phyloP scores from a whole-genome alignment of 1,140 invertebrate species.

The Rhyzopertha dominica region DNA sequence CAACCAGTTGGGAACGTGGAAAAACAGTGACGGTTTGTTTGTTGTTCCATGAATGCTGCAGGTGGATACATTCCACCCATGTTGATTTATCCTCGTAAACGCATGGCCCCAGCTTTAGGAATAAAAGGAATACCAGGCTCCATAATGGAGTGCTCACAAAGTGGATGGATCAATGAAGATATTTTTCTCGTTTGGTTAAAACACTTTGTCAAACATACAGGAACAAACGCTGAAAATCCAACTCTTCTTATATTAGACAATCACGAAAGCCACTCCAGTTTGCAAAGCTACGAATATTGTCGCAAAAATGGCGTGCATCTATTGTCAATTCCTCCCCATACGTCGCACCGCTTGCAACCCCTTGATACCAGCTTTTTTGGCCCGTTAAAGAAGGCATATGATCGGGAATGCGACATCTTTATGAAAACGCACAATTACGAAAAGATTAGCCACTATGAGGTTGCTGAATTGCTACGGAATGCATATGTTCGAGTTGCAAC shows the following conservation, averaged over 20 bases:
- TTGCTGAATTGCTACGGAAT: conserved; percentile 19
- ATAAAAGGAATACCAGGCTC: conserved; percentile 43
- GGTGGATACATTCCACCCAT: conserved; percentile 42
- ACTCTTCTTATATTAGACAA: conserved; percentile 36
- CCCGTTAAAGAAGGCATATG: conserved; percentile 19
- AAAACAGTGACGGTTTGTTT: conserved; percentile 33
- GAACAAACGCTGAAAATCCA: conserved; percentile 25
- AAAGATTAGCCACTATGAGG: conserved; percentile 27
- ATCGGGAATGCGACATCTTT: conserved; percentile 24
- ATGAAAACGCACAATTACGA: conserved; percentile 20
- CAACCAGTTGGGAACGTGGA: conserved; percentile 39
- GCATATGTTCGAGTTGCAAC: conserved; percentile 15
- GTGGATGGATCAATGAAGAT: conserved; percentile 39
- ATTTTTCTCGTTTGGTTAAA: conserved; percentile 32
- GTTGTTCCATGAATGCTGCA: conserved; percentile 37
- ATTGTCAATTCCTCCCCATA: too few species aligned
- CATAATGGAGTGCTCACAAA: conserved; percentile 30
- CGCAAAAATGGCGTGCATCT: too few species aligned
- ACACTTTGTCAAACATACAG: conserved; percentile 18
- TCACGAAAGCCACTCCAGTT: conserved; percentile 20
- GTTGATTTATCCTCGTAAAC: conserved; percentile 45
- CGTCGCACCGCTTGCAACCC: too few species aligned
- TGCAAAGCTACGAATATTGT: conserved; percentile 12
- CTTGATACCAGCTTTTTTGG: too few species aligned
- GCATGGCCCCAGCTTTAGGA: conserved; percentile 39